Evolutionary conservation across 2,113 vertebrate species (phyloP).

Genomic region (Psilopsiagon aymara): DNA sequence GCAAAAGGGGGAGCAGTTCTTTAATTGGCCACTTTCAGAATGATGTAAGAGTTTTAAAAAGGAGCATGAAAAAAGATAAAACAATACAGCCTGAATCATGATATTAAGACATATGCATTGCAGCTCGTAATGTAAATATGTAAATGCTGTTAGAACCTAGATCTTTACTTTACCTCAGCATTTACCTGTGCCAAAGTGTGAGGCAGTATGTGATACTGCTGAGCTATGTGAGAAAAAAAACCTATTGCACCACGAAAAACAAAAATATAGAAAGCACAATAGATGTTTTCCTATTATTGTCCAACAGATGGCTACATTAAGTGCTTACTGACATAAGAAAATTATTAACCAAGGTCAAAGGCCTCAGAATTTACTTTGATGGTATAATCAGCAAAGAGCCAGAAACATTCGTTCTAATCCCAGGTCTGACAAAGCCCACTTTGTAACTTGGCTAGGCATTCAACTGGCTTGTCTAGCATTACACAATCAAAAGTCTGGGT

Average conservation of each 20-base stretch:
- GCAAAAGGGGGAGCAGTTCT: background rate
- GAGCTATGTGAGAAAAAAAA: background rate
- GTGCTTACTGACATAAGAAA: background rate
- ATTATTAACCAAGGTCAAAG: conserved; percentile 1
- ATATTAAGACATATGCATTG: background rate
- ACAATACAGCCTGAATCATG: background rate
- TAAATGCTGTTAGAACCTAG: background rate
- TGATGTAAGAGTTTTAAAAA: conserved; percentile 13
- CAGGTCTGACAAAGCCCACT: background rate
- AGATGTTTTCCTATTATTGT: background rate
- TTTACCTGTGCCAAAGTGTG: background rate
- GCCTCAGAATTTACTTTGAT: background rate
- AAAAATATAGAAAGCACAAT: background rate
- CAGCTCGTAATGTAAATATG: background rate
- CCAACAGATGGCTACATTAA: background rate
- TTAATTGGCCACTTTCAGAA: background rate
- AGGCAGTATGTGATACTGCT: background rate
- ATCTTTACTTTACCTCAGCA: background rate
- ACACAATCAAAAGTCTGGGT: background rate
- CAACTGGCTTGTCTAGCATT: background rate
- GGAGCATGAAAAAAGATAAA: background rate
- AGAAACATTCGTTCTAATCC: conserved; percentile 27
- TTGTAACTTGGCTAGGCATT: background rate
- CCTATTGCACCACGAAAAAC: background rate
- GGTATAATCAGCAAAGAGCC: background rate